Percentiles rank a stretch among this genome's conserved stretches.
Conservation (phyloP, 1,140 invertebrate species). For the Ceratosolen solmsi region DNA sequence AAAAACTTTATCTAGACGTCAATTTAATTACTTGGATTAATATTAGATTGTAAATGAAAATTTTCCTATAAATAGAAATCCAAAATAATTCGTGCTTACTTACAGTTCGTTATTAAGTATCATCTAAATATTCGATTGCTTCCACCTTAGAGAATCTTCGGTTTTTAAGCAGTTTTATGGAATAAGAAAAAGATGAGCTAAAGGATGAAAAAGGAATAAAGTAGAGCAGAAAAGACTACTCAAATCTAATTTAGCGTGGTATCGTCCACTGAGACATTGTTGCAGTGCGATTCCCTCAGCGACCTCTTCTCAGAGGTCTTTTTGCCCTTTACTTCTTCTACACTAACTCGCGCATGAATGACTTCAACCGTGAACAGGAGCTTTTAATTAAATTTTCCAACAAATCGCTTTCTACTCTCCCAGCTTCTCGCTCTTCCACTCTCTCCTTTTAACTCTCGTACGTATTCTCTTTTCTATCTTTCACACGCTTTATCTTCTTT, state of each 20-base stretch:
- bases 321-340: not conserved
- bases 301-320: not conserved
- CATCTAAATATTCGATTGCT: too few species aligned
- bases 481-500: not conserved
- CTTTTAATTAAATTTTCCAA: conserved; percentile 50
- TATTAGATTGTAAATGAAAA: not conserved
- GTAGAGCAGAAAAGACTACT: not conserved
- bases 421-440: not conserved
- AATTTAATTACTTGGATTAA: too few species aligned
- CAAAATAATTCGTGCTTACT: too few species aligned
- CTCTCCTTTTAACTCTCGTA: conserved; percentile 51
- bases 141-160: too few species aligned
- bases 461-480: conserved; percentile 22
- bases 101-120: too few species aligned
- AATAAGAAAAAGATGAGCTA: not conserved
- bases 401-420: conserved; percentile 37
- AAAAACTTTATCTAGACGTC: too few species aligned
- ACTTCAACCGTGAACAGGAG: conserved; percentile 36
- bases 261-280: conserved; percentile 20
- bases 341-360: conserved; percentile 7
- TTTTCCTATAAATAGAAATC: too few species aligned
- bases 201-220: not conserved
- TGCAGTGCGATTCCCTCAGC: conserved; percentile 3
- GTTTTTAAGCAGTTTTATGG: not conserved
- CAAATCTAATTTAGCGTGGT: conserved; percentile 17